These are phyloP conservation scores for Coremacera marginata DNA, from an alignment of 2,888 invertebrate genomes.

Conservation along the genomic window DNA sequence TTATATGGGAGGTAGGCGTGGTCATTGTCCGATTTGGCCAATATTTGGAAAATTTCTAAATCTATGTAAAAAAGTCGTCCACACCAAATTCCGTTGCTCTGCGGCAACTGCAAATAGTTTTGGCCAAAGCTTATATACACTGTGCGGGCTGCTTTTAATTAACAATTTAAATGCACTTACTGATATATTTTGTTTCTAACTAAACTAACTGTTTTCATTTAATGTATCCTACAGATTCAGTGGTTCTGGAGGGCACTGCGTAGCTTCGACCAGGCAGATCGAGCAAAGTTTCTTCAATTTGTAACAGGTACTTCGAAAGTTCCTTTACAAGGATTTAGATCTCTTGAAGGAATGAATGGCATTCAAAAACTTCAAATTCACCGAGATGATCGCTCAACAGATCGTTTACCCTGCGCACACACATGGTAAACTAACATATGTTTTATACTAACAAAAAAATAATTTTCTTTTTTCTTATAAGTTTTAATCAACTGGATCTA, in stretches of 20 bases:
- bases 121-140: no score
- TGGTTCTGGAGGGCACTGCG: conserved; percentile 94
- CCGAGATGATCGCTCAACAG: conserved; percentile 87
- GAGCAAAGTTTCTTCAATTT: conserved; percentile 92
- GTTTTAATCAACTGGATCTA: conserved; percentile 92
- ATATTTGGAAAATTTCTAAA: no score
- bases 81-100: no score
- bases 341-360: conserved; percentile 93
- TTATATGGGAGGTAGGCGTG: no score
- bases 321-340: conserved; percentile 88
- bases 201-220: no score
- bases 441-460: neutral
- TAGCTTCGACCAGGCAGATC: conserved; percentile 89
- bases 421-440: conserved; percentile 78
- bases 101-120: no score
- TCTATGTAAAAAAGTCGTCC: no score
- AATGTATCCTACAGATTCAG: conserved; percentile 75
- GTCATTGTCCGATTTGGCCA: no score
- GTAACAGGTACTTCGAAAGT: conserved; percentile 94
- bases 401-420: conserved; percentile 90
- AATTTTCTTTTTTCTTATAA: conserved; percentile 69
- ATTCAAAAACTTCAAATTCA: conserved; percentile 94
- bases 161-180: no score
- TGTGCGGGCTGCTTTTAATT: no score
- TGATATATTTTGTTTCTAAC: no score